Evolutionary conservation across 2,888 invertebrate genomes (phyloP).

Genomic region (Seira musarum): DNA sequence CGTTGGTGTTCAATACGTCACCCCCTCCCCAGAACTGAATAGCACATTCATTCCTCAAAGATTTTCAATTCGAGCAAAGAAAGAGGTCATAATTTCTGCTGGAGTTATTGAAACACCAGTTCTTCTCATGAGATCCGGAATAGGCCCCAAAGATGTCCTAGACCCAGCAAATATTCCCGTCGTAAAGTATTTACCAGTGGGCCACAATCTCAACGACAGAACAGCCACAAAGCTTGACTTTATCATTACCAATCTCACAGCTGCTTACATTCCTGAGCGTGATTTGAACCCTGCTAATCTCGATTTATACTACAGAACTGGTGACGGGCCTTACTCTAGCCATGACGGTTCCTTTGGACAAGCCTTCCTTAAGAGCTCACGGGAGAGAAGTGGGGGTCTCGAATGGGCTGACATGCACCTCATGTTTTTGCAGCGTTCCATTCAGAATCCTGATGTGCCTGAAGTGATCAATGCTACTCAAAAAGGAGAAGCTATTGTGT

Average conservation of each 20-base stretch:
- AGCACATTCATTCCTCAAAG: background rate
- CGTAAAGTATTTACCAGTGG: background rate
- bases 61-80: too few relatives aligned
- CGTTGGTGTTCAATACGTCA: slow-evolving; percentile 18
- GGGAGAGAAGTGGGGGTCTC: slow-evolving; percentile 21
- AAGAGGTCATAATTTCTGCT: slow-evolving; percentile 43
- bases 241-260: background rate
- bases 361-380: slow-evolving; percentile 33
- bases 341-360: background rate
- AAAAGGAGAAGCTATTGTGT: background rate
- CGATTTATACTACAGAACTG: slow-evolving; percentile 4
- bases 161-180: background rate
- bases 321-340: background rate
- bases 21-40: background rate
- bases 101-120: slow-evolving; percentile 27
- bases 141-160: background rate
- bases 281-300: too few relatives aligned
- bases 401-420: background rate
- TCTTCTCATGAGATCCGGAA: slow-evolving; percentile 4
- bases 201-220: background rate
- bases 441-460: too few relatives aligned
- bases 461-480: background rate
- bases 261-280: too few relatives aligned
- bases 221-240: background rate
- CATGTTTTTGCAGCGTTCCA: background rate